Evolutionary conservation across 2,797 vertebrate genomes (phyloP), one percentile per base, ranked within the genome.

Genomic region (Acanthopagrus latus): DNA sequence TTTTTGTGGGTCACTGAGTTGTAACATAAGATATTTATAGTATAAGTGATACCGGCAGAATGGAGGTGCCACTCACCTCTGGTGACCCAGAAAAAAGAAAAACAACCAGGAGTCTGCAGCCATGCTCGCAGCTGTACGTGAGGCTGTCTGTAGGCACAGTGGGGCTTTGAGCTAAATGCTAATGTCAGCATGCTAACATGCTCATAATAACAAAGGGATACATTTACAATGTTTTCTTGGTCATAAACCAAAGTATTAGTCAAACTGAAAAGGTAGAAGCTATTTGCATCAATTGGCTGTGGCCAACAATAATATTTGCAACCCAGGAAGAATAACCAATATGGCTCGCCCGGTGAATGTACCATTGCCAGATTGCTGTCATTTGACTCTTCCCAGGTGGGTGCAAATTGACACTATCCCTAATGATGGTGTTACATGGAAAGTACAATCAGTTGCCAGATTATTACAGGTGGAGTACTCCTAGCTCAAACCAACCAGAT

Each of bases 21-120:
- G 59, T 47, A 76, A 47, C 57, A 54, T 47, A 38, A 23, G 46
- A 70, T 25, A 27, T 51, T 0, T 7, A 47, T 44, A 12, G 5
- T 8, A 17, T 66, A 68, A 71, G 29, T 72, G n/a, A 75, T 60
- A n/a, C 47, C 64, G 66, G 71, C 74, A 75, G 57, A 50, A 55
- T 16, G 8, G 59, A 70, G 51, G 3, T 44, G 38, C 25, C 5
- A 27, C 16, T 58, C 29, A 55, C 13, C 43, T 82, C 50, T 56
- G 71, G 16, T 70, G 68, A 79, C 64, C 64, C 38, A 64, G 80
- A 76, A 60, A 48, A 74, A 46, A 38, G 13, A 50, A 51, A 57
- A 27, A 57, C 2, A 1, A 64, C 20, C 12, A 38, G 5, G 20
- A 21, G 33, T 51, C 23, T 33, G 10, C 33, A 51, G 46, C 33